phyloP scores from a whole-genome alignment of 2,113 vertebrate species.

The Cebidichthys violaceus region DNA sequence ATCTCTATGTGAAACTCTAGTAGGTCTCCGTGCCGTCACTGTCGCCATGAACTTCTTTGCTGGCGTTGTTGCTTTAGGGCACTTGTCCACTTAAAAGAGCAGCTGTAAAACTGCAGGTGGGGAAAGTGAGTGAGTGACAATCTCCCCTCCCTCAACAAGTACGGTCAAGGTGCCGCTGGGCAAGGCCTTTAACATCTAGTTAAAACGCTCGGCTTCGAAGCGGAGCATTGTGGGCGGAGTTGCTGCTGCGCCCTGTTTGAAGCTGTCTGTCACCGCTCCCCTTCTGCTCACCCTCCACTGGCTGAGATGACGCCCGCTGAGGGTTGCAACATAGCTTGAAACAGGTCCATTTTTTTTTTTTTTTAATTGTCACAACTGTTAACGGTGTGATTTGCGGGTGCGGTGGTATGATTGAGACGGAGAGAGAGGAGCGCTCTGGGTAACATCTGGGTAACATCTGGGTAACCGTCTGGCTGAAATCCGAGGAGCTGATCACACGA shows the following conservation, averaged over 20 bases:
- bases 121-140: not conserved
- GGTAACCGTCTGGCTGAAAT: conserved; percentile 26
- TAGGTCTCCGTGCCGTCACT: conserved; percentile 22
- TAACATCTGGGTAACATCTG: not conserved
- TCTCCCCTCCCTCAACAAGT: not conserved
- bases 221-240: not conserved
- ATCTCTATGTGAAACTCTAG: conserved; percentile 33
- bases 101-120: conserved; percentile 1
- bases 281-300: not conserved
- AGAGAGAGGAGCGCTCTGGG: not conserved
- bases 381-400: not conserved
- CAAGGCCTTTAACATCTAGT: not conserved
- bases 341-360: not conserved
- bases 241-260: not conserved
- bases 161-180: not conserved
- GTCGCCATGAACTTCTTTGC: not conserved
- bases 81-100: not conserved
- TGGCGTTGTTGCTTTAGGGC: conserved; percentile 9
- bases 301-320: not conserved
- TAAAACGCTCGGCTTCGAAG: not conserved
- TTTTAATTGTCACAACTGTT: not conserved
- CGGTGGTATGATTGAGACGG: not conserved
- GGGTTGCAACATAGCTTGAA: not conserved
- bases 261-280: not conserved
- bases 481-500: conserved; percentile 26